Evolutionary conservation across 2,888 invertebrate species (phyloP), one percentile per base, ranked within the genome.

Genomic region (Chirona hameri): DNA sequence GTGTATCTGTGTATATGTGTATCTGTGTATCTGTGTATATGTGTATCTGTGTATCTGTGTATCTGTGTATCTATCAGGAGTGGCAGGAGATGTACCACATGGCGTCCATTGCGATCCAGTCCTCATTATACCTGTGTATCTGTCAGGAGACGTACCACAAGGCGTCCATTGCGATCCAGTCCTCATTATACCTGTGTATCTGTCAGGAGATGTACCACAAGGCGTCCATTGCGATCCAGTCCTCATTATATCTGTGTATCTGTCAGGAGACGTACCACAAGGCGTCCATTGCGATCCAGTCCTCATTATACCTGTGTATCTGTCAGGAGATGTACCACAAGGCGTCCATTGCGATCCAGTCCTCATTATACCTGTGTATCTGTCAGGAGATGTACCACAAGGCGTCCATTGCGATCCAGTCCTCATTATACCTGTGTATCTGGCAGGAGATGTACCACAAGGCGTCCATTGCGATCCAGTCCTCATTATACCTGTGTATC

Each of bases 51-150:
- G 48, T 7, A 10, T 10, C 48, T 48, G 48, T 48, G n/a, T n/a
- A n/a, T n/a, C n/a, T n/a, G 52, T 82, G 18, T 79, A 24, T 27
- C 79, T 52, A 12, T 81, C 85, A 93, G 90, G 92, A 93, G 85
- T 98, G 98, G 98, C 91, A 92, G 82, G 91, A 93, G 86, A 93
- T 93, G 2, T 97, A 94, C 89, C 93, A 96, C 88, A 94, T 94
- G 87, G 97, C 98, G 46, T 91, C 93, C 81, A 93, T 94, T 72
- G 91, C 95, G 82, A 89, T 98, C 86, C 92, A 94, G 84, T 92
- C 48, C 48, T 48, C 48, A 7, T 10, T n/a, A n/a, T n/a, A n/a
- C n/a, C 48, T 48, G 48, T 48, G 48, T 7, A 10, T 10, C 48
- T 48, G 48, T 48, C 91, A 92, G 82, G 91, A 93, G 86, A 93